Evolutionary conservation across 1,140 invertebrate species (phyloP).

Genomic region (Danaus plexippus): DNA sequence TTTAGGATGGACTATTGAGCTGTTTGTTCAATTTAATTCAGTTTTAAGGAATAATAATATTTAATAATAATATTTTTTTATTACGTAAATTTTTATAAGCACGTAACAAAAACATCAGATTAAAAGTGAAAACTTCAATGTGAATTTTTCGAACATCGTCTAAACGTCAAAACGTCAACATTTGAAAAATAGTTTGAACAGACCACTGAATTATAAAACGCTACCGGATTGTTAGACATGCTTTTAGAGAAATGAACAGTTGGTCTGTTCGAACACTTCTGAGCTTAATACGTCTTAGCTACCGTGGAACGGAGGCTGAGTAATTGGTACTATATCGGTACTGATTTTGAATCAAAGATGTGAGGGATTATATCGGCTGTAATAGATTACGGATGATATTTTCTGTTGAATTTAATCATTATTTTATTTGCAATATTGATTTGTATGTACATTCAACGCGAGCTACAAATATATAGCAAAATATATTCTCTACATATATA

Average conservation of each 20-base stretch:
- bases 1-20: too few relatives aligned
- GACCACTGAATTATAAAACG: conserved; percentile 25
- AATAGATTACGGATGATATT: too few relatives aligned
- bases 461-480: too few relatives aligned
- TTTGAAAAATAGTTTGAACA: conserved; percentile 22
- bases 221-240: conserved; percentile 16
- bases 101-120: too few relatives aligned
- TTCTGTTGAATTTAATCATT: too few relatives aligned
- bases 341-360: conserved; percentile 26
- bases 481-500: too few relatives aligned
- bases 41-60: too few relatives aligned
- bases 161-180: conserved; percentile 17
- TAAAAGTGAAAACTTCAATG: neutral
- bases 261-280: conserved; percentile 20
- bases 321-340: conserved; percentile 33
- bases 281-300: conserved; percentile 28
- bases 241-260: conserved; percentile 35
- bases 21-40: too few relatives aligned
- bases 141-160: conserved; percentile 17
- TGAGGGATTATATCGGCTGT: conserved; percentile 16
- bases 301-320: conserved; percentile 21
- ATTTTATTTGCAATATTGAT: too few relatives aligned
- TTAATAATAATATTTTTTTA: too few relatives aligned
- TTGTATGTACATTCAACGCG: too few relatives aligned
- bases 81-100: too few relatives aligned